These are phyloP conservation scores for Lepidotrigona ventralis DNA, from an alignment of 1,140 invertebrate species.

Conservation along the genomic window DNA sequence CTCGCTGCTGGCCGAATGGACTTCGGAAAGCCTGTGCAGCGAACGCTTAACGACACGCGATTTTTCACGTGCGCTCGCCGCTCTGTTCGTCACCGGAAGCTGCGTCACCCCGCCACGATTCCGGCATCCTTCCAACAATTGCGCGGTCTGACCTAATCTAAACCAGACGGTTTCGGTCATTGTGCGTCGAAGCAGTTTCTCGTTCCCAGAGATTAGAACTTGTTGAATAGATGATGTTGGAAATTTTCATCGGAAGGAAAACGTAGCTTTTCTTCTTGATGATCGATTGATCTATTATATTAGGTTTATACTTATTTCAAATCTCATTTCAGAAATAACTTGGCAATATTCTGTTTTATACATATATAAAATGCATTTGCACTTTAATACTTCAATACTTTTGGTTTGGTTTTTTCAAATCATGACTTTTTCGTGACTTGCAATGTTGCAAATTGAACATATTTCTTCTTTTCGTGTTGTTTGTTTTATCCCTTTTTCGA, in stretches of 20 bases:
- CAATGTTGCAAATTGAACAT: too few relatives aligned
- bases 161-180: neutral
- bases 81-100: constrained; percentile 11
- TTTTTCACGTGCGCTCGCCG: constrained; percentile 1
- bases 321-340: too few relatives aligned
- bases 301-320: too few relatives aligned
- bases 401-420: too few relatives aligned
- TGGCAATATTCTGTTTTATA: too few relatives aligned
- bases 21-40: neutral
- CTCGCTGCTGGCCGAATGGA: neutral
- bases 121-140: neutral
- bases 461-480: too few relatives aligned
- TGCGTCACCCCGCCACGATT: constrained; percentile 1
- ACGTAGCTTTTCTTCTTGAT: too few relatives aligned
- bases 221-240: neutral
- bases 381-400: too few relatives aligned
- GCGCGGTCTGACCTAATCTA: neutral
- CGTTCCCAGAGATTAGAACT: neutral
- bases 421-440: too few relatives aligned
- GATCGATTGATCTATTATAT: too few relatives aligned
- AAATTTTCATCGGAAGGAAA: neutral
- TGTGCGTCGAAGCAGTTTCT: neutral
- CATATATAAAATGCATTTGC: too few relatives aligned
- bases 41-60: constrained; percentile 21
- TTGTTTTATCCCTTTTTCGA: too few relatives aligned